These are phyloP conservation scores for Protaetia brevitarsis DNA, from an alignment of 1,140 invertebrate genomes.

Conservation along the genomic window DNA sequence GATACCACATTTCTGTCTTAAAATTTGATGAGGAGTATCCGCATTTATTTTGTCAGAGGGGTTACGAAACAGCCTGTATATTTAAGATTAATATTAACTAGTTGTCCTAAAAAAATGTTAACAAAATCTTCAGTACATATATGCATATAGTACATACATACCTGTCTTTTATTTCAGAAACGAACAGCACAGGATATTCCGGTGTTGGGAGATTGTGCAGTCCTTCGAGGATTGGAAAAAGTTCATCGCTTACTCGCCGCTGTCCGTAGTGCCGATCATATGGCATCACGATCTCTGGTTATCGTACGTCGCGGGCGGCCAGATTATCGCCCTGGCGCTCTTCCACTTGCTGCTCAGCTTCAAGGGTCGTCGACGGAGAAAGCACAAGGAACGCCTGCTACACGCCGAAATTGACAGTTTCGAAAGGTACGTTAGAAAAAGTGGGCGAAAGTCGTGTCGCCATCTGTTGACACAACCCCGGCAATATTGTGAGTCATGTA, in stretches of 20 bases:
- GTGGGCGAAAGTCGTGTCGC: too few relatives aligned
- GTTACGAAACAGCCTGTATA: too few relatives aligned
- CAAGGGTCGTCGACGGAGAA: slow-evolving; percentile 26
- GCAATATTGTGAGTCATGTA: too few relatives aligned
- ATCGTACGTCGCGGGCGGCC: slow-evolving; percentile 42
- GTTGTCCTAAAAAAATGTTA: too few relatives aligned
- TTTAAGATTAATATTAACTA: too few relatives aligned
- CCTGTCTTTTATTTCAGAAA: too few relatives aligned
- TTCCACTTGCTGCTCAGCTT: slow-evolving; percentile 41
- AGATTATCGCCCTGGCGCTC: slow-evolving; percentile 38
- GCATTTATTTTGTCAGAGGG: too few relatives aligned
- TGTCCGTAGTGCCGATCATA: slow-evolving; percentile 41
- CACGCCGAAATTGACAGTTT: slow-evolving; percentile 47
- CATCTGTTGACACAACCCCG: too few relatives aligned
- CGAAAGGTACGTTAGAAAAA: slow-evolving; percentile 46
- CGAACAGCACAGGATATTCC: slow-evolving; percentile 39
- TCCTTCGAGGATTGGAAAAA: slow-evolving; percentile 46
- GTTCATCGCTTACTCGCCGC: slow-evolving; percentile 41
- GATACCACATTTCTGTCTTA: too few relatives aligned
- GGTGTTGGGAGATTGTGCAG: slow-evolving; percentile 38
- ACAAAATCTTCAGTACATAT: too few relatives aligned
- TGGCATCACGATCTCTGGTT: slow-evolving; percentile 45
- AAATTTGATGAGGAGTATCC: too few relatives aligned
- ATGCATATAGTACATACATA: too few relatives aligned
- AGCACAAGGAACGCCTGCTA: slow-evolving; percentile 22